These are phyloP conservation scores for Dicaeum eximium DNA, from an alignment of 2,113 vertebrate genomes.

Conservation along the genomic window DNA sequence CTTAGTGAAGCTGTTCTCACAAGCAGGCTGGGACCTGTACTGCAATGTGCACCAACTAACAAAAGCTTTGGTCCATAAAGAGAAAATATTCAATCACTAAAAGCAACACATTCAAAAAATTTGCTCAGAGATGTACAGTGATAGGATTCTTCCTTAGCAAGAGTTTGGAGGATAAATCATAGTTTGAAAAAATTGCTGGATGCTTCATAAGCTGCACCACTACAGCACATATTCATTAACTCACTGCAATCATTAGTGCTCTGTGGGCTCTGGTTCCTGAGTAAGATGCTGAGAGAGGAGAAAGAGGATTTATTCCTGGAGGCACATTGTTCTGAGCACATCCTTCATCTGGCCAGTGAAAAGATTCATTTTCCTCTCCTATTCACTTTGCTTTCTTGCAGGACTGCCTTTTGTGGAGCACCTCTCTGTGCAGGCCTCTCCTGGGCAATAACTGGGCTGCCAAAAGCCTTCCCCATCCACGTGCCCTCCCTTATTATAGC, in stretches of 20 bases:
- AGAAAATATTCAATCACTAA: background rate
- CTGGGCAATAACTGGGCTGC: background rate
- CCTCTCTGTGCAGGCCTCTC: background rate
- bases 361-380: constrained; percentile 9
- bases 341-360: background rate
- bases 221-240: background rate
- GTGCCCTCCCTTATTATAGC: background rate
- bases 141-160: background rate
- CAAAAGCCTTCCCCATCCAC: background rate
- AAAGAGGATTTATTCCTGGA: constrained; percentile 2
- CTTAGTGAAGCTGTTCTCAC: background rate
- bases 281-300: background rate
- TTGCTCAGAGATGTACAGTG: background rate
- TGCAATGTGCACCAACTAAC: background rate
- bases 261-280: background rate
- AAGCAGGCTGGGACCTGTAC: background rate
- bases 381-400: background rate
- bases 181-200: background rate
- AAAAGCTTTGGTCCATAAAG: background rate
- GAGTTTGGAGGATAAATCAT: background rate
- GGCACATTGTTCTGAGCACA: background rate
- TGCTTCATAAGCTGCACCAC: background rate
- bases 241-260: background rate
- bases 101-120: background rate
- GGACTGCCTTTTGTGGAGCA: background rate